A percentile compares a stretch with the other conserved stretches of the same genome.
These are phyloP conservation scores for Aromia moschata DNA, from an alignment of 2,888 invertebrate species.

Conservation along the genomic window DNA sequence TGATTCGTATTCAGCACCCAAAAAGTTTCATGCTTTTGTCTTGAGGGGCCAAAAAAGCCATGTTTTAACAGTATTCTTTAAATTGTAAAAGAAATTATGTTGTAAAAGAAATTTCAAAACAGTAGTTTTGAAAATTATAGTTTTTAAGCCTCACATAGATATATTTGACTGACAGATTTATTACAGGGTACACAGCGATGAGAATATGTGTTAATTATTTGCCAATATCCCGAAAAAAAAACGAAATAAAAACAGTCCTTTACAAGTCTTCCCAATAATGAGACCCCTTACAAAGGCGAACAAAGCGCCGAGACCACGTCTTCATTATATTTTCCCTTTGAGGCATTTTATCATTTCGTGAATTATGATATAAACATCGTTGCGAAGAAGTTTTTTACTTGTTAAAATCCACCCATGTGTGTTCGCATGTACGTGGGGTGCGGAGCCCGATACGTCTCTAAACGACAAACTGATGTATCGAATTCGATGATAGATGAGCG, in stretches of 20 bases:
- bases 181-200: neutral
- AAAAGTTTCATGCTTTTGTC: no score
- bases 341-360: slow-evolving; percentile 27
- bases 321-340: slow-evolving; percentile 28
- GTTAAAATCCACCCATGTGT: slow-evolving; percentile 34
- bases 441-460: slow-evolving; percentile 33
- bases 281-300: slow-evolving; percentile 1
- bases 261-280: slow-evolving; percentile 8
- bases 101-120: no score
- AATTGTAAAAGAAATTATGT: no score
- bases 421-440: slow-evolving; percentile 27
- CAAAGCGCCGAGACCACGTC: slow-evolving; percentile 12
- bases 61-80: no score
- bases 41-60: no score
- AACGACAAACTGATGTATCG: slow-evolving; percentile 47
- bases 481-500: slow-evolving; percentile 46
- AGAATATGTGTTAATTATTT: slow-evolving; percentile 14
- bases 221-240: neutral
- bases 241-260: no score
- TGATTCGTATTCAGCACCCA: no score
- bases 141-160: no score
- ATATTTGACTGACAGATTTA: no score
- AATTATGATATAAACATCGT: slow-evolving; percentile 29
- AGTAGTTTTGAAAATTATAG: no score
- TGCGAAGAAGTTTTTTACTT: slow-evolving; percentile 29